A percentile compares a stretch with the other conserved stretches of the same genome.
phyloP scores from a whole-genome alignment of 2,888 invertebrate species.

The Temnothorax unifasciatus region DNA sequence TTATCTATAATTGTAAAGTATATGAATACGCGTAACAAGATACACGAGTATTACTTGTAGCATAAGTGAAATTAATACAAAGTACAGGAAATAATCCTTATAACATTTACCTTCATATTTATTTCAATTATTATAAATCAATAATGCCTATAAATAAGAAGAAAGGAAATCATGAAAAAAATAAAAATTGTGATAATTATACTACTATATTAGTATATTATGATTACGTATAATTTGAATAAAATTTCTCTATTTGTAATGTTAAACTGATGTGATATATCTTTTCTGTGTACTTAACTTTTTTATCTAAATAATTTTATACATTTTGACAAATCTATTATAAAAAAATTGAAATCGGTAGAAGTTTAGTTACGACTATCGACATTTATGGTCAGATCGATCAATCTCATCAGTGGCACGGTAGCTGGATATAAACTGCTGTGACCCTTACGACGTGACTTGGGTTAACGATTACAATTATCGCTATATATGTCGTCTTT shows the following conservation, averaged over 20 bases:
- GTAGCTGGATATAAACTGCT: slow-evolving; percentile 71
- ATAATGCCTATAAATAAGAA: neutral
- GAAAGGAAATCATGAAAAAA: neutral
- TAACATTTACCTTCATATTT: neutral
- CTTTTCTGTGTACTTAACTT: neutral
- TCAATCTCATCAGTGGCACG: slow-evolving; percentile 72
- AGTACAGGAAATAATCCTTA: neutral
- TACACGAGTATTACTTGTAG: neutral
- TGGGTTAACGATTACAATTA: slow-evolving; percentile 81
- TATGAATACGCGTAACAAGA: neutral
- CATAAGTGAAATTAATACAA: neutral
- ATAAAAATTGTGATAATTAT: neutral
- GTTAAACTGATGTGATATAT: neutral
- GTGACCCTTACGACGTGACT: slow-evolving; percentile 79
- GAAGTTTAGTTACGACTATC: slow-evolving; percentile 9
- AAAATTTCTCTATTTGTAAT: neutral
- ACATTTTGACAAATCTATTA: neutral
- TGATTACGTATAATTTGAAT: neutral
- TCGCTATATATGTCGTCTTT: slow-evolving; percentile 67
- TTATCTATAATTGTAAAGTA: slow-evolving; percentile 47
- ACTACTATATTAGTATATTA: too few species aligned
- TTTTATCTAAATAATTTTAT: neutral
- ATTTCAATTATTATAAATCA: neutral
- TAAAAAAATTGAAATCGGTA: neutral
- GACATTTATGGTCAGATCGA: slow-evolving; percentile 66